Percentiles rank a stretch among this genome's conserved stretches.
Evolutionary conservation across 2,888 invertebrate species (phyloP).

Genomic region (Ceraclea dissimilis): DNA sequence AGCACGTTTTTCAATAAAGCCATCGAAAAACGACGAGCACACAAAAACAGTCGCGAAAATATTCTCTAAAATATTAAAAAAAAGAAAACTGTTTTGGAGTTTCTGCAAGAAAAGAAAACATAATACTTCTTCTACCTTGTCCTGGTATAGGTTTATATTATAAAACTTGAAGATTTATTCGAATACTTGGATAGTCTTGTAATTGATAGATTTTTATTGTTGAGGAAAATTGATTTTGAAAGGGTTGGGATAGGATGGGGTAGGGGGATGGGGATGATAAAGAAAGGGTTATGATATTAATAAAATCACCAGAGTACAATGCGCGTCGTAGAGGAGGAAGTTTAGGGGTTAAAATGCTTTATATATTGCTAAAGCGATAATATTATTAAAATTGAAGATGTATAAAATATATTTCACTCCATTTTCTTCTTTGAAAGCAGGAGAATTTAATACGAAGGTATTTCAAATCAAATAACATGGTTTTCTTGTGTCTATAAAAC

Average conservation of each 20-base stretch:
- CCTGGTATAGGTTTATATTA: constrained; percentile 10
- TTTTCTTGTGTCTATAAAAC: no score
- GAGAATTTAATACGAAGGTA: no score
- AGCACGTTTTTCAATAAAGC: no score
- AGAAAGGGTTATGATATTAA: not conserved
- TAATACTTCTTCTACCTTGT: not conserved
- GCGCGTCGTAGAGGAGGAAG: not conserved
- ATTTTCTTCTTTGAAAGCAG: no score
- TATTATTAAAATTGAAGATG: not conserved
- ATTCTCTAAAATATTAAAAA: no score
- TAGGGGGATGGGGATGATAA: not conserved
- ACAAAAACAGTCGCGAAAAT: no score
- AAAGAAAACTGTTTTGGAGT: no score
- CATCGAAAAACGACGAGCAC: no score
- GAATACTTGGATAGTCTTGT: constrained; percentile 21
- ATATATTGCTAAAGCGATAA: not conserved
- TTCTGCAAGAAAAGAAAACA: no score
- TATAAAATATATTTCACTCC: no score
- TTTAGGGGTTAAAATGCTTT: not conserved
- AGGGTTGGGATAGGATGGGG: not conserved
- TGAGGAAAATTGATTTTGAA: constrained; percentile 13
- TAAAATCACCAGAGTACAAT: no score
- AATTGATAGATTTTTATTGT: constrained; percentile 23
- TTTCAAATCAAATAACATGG: no score
- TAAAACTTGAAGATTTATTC: constrained; percentile 25